A percentile compares a stretch with the other conserved stretches of the same genome.
Conservation (phyloP, 2,888 invertebrate species). For the Silvanus unidentatus region DNA sequence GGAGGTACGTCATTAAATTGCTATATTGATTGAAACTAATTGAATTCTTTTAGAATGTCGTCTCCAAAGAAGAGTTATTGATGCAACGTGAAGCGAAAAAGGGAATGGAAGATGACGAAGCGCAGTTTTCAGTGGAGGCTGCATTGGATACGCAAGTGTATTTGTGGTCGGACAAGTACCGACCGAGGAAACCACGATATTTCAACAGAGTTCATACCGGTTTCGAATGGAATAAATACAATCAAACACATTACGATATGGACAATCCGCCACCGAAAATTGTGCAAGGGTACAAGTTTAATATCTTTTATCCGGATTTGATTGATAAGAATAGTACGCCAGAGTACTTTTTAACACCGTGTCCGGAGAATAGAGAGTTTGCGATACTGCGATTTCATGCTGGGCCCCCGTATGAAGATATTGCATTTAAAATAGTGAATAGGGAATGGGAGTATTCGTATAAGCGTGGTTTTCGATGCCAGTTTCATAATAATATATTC, state of each 20-base stretch:
- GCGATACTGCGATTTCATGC: constrained; percentile 90
- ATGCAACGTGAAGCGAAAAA: constrained; percentile 77
- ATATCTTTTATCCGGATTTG: constrained; percentile 98
- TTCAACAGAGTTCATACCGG: constrained; percentile 96
- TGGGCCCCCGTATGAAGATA: constrained; percentile 99
- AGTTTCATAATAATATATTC: constrained; percentile 99
- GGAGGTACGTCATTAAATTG: constrained; percentile 36
- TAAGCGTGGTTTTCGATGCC: constrained; percentile 95
- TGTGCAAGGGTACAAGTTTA: constrained; percentile 99
- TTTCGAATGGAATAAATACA: constrained; percentile 99
- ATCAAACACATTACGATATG: constrained; percentile 99
- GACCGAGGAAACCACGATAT: constrained; percentile 95
- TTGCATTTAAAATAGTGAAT: constrained; percentile 97
- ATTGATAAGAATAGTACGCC: constrained; percentile 91
- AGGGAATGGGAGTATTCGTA: constrained; percentile 99
- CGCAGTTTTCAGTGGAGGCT: constrained; percentile 85
- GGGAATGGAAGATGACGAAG: constrained; percentile 82
- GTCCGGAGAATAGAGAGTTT: constrained; percentile 90
- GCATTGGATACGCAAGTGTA: constrained; percentile 80
- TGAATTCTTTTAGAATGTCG: constrained; percentile 30
- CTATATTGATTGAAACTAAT: not conserved
- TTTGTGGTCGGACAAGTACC: constrained; percentile 96
- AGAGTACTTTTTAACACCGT: constrained; percentile 86
- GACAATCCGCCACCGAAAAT: constrained; percentile 99
- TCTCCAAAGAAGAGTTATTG: constrained; percentile 53